Conservation (phyloP, 2,113 vertebrate genomes). For the Ondatra zibethicus region DNA sequence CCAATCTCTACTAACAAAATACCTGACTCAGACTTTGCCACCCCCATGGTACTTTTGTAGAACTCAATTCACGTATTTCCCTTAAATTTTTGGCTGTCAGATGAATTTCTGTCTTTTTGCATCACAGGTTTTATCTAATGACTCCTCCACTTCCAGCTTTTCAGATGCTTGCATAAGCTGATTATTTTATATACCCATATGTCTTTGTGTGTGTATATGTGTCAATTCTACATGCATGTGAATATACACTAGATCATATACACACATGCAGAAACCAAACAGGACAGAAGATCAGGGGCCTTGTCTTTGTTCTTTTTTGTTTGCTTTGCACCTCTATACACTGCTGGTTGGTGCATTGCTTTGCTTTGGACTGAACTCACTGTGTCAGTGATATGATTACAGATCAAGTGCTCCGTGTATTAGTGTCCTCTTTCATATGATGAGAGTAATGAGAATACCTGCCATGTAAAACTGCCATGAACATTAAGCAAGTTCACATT, state of each 20-base stretch:
- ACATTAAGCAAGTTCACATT: neutral
- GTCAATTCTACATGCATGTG: neutral
- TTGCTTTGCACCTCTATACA: neutral
- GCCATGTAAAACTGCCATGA: neutral
- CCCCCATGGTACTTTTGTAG: neutral
- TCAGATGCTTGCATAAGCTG: neutral
- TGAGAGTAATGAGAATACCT: neutral
- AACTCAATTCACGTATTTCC: neutral
- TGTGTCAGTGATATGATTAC: neutral
- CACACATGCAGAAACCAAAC: neutral
- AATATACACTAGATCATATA: neutral
- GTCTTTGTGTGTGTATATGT: neutral
- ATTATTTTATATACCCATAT: neutral
- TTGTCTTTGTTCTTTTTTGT: neutral
- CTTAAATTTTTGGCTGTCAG: neutral
- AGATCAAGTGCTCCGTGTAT: neutral
- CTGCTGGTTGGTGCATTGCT: neutral
- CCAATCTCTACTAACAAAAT: constrained; percentile 1
- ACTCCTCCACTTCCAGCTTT: neutral
- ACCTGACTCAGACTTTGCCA: neutral
- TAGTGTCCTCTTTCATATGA: neutral
- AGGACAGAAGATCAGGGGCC: no score
- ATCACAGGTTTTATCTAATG: neutral
- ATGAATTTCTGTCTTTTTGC: constrained; percentile 32
- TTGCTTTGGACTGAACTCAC: neutral